Evolutionary conservation across 2,797 vertebrate genomes (phyloP).

Genomic region (Gallinago solitaria): DNA sequence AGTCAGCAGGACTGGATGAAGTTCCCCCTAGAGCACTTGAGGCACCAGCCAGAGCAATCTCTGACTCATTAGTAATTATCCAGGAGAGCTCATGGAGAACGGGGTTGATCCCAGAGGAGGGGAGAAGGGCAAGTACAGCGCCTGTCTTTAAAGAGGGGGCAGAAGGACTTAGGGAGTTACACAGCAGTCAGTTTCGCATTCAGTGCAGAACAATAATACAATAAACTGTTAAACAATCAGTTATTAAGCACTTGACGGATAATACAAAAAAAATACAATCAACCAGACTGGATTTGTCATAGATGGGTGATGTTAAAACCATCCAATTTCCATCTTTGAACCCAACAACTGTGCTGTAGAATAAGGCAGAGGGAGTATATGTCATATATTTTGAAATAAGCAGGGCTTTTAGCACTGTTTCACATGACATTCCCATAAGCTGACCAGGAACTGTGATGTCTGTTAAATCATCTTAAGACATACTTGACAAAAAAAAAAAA

Average conservation of each 20-base stretch:
- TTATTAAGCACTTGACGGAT: neutral
- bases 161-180: neutral
- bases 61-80: constrained; percentile 39
- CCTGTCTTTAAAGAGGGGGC: neutral
- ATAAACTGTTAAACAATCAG: neutral
- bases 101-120: neutral
- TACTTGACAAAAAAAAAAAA: neutral
- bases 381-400: neutral
- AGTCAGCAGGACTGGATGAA: constrained; percentile 5
- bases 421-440: neutral
- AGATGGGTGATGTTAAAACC: neutral
- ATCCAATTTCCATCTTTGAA: neutral
- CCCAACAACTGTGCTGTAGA: neutral
- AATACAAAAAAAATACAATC: neutral
- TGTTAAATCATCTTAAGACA: neutral
- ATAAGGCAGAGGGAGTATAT: neutral
- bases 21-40: constrained; percentile 11
- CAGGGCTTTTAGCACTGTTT: neutral
- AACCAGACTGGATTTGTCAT: neutral
- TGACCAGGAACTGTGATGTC: neutral
- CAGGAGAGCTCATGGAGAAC: neutral
- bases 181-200: neutral
- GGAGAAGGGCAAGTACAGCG: neutral
- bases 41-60: constrained; percentile 26
- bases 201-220: neutral